Conservation (phyloP, 2,797 vertebrate species). For the Gila robusta region DNA sequence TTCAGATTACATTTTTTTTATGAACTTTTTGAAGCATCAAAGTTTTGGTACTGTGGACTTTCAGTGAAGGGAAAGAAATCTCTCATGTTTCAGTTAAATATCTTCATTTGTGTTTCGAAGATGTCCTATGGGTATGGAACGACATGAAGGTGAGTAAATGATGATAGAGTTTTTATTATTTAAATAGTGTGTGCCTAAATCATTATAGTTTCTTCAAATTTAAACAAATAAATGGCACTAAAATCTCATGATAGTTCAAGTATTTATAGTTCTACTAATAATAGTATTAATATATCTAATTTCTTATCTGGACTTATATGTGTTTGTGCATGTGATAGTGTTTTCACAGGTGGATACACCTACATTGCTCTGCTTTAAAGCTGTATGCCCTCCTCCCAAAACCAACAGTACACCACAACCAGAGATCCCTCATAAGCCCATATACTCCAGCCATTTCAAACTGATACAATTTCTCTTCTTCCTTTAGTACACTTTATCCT, state of each 20-base stretch:
- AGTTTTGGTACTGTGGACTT: too few species aligned
- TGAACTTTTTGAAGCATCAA: too few species aligned
- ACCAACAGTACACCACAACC: slow-evolving; percentile 20
- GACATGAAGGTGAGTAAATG: too few species aligned
- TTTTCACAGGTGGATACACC: slow-evolving; percentile 33
- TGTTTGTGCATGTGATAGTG: neutral
- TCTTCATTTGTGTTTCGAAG: too few species aligned
- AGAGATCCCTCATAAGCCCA: neutral
- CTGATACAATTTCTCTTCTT: neutral
- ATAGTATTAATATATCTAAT: neutral
- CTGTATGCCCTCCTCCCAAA: slow-evolving; percentile 12
- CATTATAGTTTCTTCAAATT: too few species aligned
- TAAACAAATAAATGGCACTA: too few species aligned
- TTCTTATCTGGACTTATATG: neutral
- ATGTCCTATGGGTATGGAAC: too few species aligned
- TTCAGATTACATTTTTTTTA: too few species aligned
- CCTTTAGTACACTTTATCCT: neutral
- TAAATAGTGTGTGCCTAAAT: too few species aligned
- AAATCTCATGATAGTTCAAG: neutral
- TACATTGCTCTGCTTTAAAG: slow-evolving; percentile 21
- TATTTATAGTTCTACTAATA: neutral
- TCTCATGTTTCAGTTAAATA: too few species aligned
- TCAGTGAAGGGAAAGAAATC: too few species aligned
- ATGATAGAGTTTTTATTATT: too few species aligned
- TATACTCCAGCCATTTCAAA: neutral